These are phyloP conservation scores for Ictalurus furcatus DNA, from an alignment of 2,113 vertebrate genomes.

Conservation along the genomic window DNA sequence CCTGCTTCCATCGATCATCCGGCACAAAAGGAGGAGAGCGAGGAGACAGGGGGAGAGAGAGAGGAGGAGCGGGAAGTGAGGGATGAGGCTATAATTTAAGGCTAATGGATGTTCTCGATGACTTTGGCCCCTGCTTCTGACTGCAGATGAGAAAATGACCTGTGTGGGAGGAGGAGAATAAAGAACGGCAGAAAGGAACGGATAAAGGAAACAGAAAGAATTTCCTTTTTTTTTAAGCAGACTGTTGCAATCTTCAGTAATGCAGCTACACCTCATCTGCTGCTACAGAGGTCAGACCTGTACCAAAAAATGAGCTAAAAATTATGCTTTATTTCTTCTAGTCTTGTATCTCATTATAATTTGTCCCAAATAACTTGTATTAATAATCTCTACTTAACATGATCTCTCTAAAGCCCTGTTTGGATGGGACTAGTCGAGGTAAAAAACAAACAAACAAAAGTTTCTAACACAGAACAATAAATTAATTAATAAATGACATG, in stretches of 20 bases:
- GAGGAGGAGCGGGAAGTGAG: slow-evolving; percentile 16
- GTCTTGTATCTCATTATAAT: neutral
- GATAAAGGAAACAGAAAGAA: neutral
- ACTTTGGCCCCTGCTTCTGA: slow-evolving; percentile 49
- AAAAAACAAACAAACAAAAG: too few relatives aligned
- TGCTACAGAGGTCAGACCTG: neutral
- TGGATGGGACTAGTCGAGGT: neutral
- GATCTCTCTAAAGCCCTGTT: neutral
- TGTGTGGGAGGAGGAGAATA: neutral
- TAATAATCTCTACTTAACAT: neutral
- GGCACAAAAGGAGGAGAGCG: slow-evolving; percentile 5
- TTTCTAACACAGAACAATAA: neutral
- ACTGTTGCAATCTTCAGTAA: neutral
- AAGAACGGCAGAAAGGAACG: neutral
- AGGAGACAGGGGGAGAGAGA: neutral
- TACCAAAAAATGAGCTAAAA: neutral
- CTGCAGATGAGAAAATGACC: slow-evolving; percentile 34
- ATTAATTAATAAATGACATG: neutral
- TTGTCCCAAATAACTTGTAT: neutral
- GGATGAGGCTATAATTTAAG: slow-evolving; percentile 45
- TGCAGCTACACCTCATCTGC: neutral
- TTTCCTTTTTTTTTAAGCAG: neutral
- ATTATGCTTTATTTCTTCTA: too few relatives aligned
- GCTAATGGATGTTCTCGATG: slow-evolving; percentile 52
- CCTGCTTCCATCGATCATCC: slow-evolving; percentile 38